These are phyloP conservation scores for Brachyistius frenatus DNA, from an alignment of 2,113 vertebrate genomes.

Conservation along the genomic window DNA sequence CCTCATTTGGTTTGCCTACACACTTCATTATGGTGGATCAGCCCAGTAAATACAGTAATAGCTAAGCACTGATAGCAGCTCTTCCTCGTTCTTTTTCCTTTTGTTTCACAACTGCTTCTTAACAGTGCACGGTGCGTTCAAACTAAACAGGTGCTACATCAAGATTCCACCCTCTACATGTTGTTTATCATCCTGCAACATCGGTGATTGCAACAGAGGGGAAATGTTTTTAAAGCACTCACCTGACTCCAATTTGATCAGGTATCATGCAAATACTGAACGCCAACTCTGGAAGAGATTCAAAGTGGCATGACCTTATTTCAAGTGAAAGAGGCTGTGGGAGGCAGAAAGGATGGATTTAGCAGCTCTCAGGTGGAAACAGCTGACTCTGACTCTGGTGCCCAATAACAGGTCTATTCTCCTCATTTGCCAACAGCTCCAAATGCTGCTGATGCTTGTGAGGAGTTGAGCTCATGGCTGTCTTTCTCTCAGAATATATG, in stretches of 20 bases:
- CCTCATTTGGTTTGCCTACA: slow-evolving; percentile 37
- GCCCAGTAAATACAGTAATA: slow-evolving; percentile 36
- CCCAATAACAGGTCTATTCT: slow-evolving; percentile 57
- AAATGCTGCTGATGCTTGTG: slow-evolving; percentile 48
- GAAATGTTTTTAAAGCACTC: slow-evolving; percentile 39
- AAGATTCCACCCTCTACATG: slow-evolving; percentile 18
- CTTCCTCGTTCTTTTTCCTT: slow-evolving; percentile 2
- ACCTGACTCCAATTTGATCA: slow-evolving; percentile 51
- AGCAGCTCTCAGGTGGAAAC: slow-evolving; percentile 68
- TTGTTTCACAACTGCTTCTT: slow-evolving; percentile 22
- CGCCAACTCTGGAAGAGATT: slow-evolving; percentile 29
- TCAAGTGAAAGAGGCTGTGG: slow-evolving; percentile 46
- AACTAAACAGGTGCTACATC: slow-evolving; percentile 25
- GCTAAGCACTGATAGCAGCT: slow-evolving; percentile 29
- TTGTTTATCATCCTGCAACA: slow-evolving; percentile 38
- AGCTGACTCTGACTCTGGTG: slow-evolving; percentile 57
- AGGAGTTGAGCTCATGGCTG: slow-evolving; percentile 41
- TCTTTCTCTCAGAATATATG: slow-evolving; percentile 38
- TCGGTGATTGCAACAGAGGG: slow-evolving; percentile 32
- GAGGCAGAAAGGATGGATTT: slow-evolving; percentile 66
- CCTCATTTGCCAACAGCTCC: slow-evolving; percentile 47
- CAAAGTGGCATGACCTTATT: slow-evolving; percentile 67
- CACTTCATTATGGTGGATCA: slow-evolving; percentile 41
- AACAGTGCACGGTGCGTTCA: not conserved
- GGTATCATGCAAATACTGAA: slow-evolving; percentile 50